These are phyloP conservation scores for Martes martes DNA, from an alignment of 2,113 vertebrate genomes.

Conservation along the genomic window DNA sequence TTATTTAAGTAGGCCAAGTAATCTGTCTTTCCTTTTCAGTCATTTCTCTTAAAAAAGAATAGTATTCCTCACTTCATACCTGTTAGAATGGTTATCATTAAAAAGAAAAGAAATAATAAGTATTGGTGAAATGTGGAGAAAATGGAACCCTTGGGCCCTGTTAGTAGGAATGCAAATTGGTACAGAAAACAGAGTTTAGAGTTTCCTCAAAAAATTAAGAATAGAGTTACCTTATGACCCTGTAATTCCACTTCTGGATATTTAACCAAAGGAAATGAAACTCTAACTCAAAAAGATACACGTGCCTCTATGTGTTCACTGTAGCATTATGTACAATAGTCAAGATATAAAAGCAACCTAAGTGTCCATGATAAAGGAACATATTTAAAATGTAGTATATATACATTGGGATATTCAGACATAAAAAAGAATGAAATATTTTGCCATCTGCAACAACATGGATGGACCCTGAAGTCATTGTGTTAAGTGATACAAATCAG, in stretches of 20 bases:
- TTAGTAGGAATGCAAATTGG: neutral
- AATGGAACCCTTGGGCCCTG: neutral
- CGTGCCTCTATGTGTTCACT: neutral
- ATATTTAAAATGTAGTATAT: neutral
- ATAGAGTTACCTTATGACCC: neutral
- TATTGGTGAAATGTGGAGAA: neutral
- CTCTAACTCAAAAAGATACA: neutral
- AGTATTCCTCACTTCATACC: neutral
- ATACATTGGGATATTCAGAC: neutral
- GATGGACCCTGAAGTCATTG: neutral
- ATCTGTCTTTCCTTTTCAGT: neutral
- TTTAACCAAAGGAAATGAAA: neutral
- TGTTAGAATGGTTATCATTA: neutral
- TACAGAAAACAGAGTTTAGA: neutral
- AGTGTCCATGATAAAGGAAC: neutral
- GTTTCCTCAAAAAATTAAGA: neutral
- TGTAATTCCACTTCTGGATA: neutral
- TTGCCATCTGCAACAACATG: neutral
- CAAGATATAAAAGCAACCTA: neutral
- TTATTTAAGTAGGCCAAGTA: neutral
- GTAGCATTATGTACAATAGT: neutral
- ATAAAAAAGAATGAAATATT: neutral
- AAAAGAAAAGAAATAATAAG: neutral
- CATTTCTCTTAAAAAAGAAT: slow-evolving; percentile 18
- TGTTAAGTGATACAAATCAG: neutral